A percentile compares a stretch with the other conserved stretches of the same genome.
Evolutionary conservation across 2,888 invertebrate genomes (phyloP).

Genomic region (Nomada flava): DNA sequence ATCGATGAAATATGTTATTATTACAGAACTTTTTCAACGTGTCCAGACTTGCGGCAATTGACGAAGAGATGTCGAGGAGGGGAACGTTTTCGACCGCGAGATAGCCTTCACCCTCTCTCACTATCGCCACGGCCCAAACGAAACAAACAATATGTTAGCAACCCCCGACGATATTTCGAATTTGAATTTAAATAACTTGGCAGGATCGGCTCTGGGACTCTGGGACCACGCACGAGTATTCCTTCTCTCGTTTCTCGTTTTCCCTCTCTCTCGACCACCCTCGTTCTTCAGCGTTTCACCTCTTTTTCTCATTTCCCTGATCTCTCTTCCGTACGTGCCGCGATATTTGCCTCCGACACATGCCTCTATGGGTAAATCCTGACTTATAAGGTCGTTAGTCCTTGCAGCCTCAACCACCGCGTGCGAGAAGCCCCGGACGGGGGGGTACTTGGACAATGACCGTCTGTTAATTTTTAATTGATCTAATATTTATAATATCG

Average conservation of each 20-base stretch:
- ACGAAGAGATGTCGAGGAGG: conserved; percentile 49
- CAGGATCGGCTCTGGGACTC: conserved; percentile 84
- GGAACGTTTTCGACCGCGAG: conserved; percentile 69
- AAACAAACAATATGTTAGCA: conserved; percentile 85
- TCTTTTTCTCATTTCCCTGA: conserved; percentile 63
- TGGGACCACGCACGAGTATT: conserved; percentile 82
- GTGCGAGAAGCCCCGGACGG: conserved; percentile 24
- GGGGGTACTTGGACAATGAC: conserved; percentile 45
- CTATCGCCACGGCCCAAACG: conserved; percentile 79
- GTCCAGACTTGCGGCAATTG: conserved; percentile 57
- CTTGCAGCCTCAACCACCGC: conserved; percentile 42
- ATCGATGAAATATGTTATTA: conserved; percentile 4
- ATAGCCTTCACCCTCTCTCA: conserved; percentile 74
- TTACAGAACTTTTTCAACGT: conserved; percentile 21
- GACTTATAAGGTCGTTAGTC: conserved; percentile 75
- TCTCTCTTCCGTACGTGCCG: conserved; percentile 60
- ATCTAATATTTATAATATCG: conserved; percentile 81
- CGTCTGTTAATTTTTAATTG: conserved; percentile 79
- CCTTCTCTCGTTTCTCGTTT: conserved; percentile 72
- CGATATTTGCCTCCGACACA: conserved; percentile 62
- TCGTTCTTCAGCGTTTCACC: conserved; percentile 57
- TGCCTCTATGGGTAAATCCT: conserved; percentile 33
- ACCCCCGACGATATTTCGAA: conserved; percentile 84
- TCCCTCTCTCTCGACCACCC: conserved; percentile 54
- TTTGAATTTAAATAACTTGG: conserved; percentile 85